Evolutionary conservation across 2,797 vertebrate species (phyloP).

Genomic region (Ctenochaetus hawaiiensis): DNA sequence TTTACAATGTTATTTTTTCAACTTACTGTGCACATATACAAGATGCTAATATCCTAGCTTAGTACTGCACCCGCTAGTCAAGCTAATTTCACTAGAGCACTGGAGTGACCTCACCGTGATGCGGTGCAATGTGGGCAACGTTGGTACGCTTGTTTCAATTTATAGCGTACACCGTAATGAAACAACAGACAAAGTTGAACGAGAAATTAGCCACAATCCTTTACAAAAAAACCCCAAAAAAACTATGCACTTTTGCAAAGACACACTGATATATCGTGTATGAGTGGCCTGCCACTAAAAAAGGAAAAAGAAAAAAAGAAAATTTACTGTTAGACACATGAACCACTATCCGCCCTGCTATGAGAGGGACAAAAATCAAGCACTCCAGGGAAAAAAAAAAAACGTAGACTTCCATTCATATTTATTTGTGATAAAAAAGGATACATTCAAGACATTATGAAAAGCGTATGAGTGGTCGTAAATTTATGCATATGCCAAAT

Average conservation of each 20-base stretch:
- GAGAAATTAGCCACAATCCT: too few relatives aligned
- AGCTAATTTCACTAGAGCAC: conserved; percentile 64
- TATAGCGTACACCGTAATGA: conserved; percentile 4
- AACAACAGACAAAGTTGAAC: too few relatives aligned
- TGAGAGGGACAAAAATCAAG: not conserved
- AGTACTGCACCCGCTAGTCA: conserved; percentile 29
- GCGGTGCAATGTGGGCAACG: conserved; percentile 1
- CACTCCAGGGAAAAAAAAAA: not conserved
- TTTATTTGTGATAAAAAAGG: conserved; percentile 40
- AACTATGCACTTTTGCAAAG: too few relatives aligned
- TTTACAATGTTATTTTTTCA: conserved; percentile 20
- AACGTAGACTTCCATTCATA: conserved; percentile 25
- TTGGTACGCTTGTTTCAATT: conserved; percentile 26
- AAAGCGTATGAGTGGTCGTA: not conserved
- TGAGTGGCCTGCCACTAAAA: too few relatives aligned
- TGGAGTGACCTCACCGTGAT: conserved; percentile 47
- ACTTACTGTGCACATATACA: conserved; percentile 37
- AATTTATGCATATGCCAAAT: not conserved
- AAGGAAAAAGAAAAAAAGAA: too few relatives aligned
- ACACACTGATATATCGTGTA: too few relatives aligned
- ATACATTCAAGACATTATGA: conserved; percentile 25
- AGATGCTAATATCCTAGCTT: conserved; percentile 42
- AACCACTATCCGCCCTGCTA: not conserved
- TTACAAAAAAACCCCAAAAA: too few relatives aligned
- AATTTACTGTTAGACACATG: too few relatives aligned